Evolutionary conservation across 2,113 vertebrate genomes (phyloP).

Genomic region (Paedocypris sp.): DNA sequence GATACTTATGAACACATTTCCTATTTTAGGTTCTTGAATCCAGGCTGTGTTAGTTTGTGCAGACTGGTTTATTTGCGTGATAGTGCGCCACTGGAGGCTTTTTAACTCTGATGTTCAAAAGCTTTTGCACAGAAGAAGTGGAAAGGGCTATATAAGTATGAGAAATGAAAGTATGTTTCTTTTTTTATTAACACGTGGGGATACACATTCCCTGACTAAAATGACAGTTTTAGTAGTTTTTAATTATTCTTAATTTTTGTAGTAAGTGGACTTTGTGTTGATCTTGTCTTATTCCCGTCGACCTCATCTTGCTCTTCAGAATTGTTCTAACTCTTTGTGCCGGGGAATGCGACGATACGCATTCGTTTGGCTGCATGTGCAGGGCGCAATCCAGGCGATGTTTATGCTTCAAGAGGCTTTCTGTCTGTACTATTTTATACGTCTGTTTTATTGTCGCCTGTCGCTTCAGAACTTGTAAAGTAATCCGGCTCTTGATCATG

Average conservation of each 20-base stretch:
- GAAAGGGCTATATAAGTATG: constrained; percentile 15
- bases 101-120: constrained; percentile 1
- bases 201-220: not conserved
- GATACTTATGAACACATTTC: not conserved
- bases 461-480: constrained; percentile 34
- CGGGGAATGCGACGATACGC: not conserved
- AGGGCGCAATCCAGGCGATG: not conserved
- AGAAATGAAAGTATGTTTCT: not conserved
- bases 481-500: constrained; percentile 43
- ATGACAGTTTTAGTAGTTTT: not conserved
- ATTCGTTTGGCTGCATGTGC: not conserved
- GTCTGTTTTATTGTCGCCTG: constrained; percentile 20
- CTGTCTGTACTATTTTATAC: constrained; percentile 26
- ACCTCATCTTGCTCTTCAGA: not conserved
- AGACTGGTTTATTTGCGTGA: constrained; percentile 3
- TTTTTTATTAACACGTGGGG: constrained; percentile 22
- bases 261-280: not conserved
- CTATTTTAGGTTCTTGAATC: constrained; percentile 4
- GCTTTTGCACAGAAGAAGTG: not conserved
- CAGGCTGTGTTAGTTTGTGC: constrained; percentile 11
- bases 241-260: not conserved
- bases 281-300: not conserved
- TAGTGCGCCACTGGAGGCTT: constrained; percentile 5
- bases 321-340: constrained; percentile 12
- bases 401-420: constrained; percentile 3